Evolutionary conservation across 2,113 vertebrate species (phyloP).

Genomic region (Baryphthengus martii): DNA sequence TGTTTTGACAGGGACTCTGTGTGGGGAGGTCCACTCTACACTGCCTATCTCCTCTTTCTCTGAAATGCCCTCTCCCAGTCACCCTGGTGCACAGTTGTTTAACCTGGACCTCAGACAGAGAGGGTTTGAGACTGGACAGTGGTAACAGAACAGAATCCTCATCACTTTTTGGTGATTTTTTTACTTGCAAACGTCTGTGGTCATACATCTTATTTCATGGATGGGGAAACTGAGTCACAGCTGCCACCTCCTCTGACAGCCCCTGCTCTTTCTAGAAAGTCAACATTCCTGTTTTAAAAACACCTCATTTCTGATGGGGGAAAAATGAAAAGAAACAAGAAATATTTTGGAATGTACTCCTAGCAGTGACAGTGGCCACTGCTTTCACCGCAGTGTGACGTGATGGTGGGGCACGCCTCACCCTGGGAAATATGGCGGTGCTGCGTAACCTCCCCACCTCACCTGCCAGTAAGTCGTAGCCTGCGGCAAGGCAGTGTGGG

Average conservation of each 20-base stretch:
- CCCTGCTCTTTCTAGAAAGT: background rate
- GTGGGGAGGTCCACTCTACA: background rate
- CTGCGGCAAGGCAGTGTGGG: background rate
- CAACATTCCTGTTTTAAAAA: background rate
- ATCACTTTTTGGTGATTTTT: background rate
- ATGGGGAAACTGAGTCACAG: background rate
- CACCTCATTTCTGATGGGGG: background rate
- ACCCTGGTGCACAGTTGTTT: background rate
- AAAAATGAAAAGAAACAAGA: background rate
- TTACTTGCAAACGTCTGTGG: background rate
- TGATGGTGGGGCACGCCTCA: background rate
- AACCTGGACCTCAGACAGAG: background rate
- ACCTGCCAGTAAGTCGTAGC: background rate
- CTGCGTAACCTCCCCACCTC: background rate
- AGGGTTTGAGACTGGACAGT: background rate
- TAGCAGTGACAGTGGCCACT: background rate
- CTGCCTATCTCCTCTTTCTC: background rate
- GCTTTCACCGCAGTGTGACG: background rate
- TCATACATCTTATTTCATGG: background rate
- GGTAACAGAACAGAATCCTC: background rate
- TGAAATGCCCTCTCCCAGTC: background rate
- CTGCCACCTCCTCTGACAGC: background rate
- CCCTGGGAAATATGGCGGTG: background rate
- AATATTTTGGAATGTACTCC: accelerated
- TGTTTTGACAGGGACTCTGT: background rate